Percentiles rank a stretch among this genome's conserved stretches.
Conservation (phyloP, 2,113 vertebrate genomes). For the Pleuronectes platessa region DNA sequence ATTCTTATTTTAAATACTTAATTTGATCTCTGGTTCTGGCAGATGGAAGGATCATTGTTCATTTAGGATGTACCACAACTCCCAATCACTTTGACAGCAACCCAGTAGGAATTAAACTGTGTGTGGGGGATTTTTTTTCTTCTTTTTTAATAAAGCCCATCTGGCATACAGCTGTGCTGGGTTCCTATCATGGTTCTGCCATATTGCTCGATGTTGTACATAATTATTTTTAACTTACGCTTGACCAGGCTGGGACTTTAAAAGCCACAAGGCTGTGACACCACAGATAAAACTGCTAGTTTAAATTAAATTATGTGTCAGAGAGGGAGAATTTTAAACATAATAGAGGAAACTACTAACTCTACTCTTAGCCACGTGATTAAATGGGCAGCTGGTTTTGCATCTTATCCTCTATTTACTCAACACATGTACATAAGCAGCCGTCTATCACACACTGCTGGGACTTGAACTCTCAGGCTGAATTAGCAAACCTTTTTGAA, state of each 20-base stretch:
- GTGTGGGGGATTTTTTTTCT: background rate
- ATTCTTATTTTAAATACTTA: conserved; percentile 59
- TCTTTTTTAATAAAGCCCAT: background rate
- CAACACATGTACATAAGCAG: conserved; percentile 1
- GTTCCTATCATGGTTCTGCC: conserved; percentile 22
- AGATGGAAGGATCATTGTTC: conserved; percentile 49
- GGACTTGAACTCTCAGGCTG: conserved; percentile 32
- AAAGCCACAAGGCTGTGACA: conserved; percentile 9
- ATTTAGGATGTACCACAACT: conserved; percentile 46
- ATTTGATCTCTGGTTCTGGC: conserved; percentile 53
- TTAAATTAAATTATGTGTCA: conserved; percentile 16
- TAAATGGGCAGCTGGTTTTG: conserved; percentile 40
- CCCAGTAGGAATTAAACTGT: conserved; percentile 20
- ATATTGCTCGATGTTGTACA: conserved; percentile 28
- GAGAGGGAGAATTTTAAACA: background rate
- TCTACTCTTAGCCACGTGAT: conserved; percentile 16
- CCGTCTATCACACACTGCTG: conserved; percentile 15
- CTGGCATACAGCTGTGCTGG: conserved; percentile 34
- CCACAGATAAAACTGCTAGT: conserved; percentile 5
- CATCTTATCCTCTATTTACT: conserved; percentile 7
- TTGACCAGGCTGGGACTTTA: conserved; percentile 34
- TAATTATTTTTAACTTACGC: conserved; percentile 29
- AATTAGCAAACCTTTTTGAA: conserved; percentile 60
- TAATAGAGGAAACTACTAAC: background rate
- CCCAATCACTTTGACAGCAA: conserved; percentile 39